Percentiles rank a stretch among this genome's conserved stretches.
Conservation (phyloP, 1,140 invertebrate species). For the Aphelinus atriplicis region DNA sequence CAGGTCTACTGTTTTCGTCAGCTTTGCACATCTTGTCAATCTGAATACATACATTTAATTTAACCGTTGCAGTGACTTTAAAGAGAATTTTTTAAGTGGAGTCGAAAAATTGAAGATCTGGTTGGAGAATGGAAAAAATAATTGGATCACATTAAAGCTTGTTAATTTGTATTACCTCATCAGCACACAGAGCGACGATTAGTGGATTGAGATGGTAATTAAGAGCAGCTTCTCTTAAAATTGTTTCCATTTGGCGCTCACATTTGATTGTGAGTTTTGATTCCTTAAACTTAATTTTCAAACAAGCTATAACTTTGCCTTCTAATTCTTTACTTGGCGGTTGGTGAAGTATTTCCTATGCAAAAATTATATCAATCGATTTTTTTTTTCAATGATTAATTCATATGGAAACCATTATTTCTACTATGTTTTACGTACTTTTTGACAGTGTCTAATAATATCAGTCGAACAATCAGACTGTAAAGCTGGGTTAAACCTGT, state of each 20-base stretch:
- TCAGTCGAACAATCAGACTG: slow-evolving; percentile 81
- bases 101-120: background rate
- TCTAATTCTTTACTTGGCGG: slow-evolving; percentile 64
- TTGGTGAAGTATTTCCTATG: slow-evolving; percentile 54
- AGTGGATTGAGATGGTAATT: slow-evolving; percentile 89
- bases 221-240: slow-evolving; percentile 86
- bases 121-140: background rate
- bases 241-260: slow-evolving; percentile 81
- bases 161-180: slow-evolving; percentile 62
- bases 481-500: slow-evolving; percentile 89
- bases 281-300: slow-evolving; percentile 81
- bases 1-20: slow-evolving; percentile 59
- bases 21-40: slow-evolving; percentile 64
- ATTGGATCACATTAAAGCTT: no score
- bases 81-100: background rate
- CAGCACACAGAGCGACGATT: slow-evolving; percentile 77
- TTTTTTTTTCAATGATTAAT: slow-evolving; percentile 9
- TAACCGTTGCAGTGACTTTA: background rate
- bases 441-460: slow-evolving; percentile 74
- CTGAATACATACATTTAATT: slow-evolving; percentile 41
- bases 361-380: slow-evolving; percentile 35
- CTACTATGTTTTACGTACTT: slow-evolving; percentile 53
- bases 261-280: slow-evolving; percentile 79
- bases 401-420: slow-evolving; percentile 24
- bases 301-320: slow-evolving; percentile 72